Evolutionary conservation across 2,113 vertebrate species (phyloP), one percentile per base, ranked within the genome.

Genomic region (Otolemur garnettii): DNA sequence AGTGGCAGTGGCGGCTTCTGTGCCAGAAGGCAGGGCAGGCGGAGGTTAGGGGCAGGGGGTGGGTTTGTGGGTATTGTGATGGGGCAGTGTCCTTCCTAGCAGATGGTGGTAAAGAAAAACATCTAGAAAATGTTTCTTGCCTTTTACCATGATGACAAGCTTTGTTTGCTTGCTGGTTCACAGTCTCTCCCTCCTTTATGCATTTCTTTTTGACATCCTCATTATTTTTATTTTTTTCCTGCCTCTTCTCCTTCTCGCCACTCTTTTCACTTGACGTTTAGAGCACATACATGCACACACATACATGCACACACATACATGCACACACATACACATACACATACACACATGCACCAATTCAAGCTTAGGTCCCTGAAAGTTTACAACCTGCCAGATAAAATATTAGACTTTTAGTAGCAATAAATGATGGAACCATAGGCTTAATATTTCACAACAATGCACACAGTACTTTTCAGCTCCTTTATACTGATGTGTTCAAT

Each of bases 1-100:
- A 42, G 21, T 0, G 28, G 38, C 22, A n/a, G 2, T 1, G 7
- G 1, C 4, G 12, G 30, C 13, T 18, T 91, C 59, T 4, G 1
- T 2, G 22, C 19, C 50, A 26, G 22, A 59, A 30, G 66, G 11
- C 7, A 26, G 3, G 60, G 3, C 12, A 26, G 14, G 28, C 4
- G 57, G 55, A 24, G 45, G 17, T 6, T 38, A 2, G 4, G 1
- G 24, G 12, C 24, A 10, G 50, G 33, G 68, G 42, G 26, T 35
- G 5, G 38, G 57, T 22, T 60, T 9, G 12, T 0, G 0, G 26
- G 14, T 30, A 33, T 0, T 3, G 1, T 10, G 26, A 53, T 14
- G 8, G 7, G 10, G 15, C 1, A 35, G 0, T 10, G 18, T 42
- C 75, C 30, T 42, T 71, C 60, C 24, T 50, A 33, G n/a, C 13